These are phyloP conservation scores for Cheilosia pagana DNA, from an alignment of 2,888 invertebrate genomes.

Conservation along the genomic window DNA sequence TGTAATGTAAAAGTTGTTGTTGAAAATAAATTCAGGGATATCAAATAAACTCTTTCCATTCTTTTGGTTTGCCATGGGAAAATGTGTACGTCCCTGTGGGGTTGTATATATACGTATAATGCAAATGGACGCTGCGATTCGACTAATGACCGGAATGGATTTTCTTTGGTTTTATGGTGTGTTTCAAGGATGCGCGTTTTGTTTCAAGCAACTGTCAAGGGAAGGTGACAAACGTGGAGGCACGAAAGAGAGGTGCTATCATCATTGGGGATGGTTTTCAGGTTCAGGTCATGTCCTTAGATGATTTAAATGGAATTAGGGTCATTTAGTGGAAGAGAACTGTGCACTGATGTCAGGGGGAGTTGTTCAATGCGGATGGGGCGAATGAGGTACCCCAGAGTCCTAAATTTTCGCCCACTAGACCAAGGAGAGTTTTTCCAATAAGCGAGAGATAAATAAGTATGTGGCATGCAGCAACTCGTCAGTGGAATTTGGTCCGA, in stretches of 20 bases:
- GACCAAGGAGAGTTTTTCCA: too few relatives aligned
- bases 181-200: neutral
- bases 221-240: neutral
- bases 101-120: neutral
- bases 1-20: conserved; percentile 9
- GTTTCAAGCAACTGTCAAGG: neutral
- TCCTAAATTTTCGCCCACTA: too few relatives aligned
- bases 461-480: too few relatives aligned
- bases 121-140: conserved; percentile 1
- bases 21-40: conserved; percentile 13
- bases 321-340: too few relatives aligned
- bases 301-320: too few relatives aligned
- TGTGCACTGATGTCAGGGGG: too few relatives aligned
- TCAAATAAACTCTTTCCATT: neutral
- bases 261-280: neutral
- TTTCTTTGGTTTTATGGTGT: neutral
- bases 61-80: conserved; percentile 9
- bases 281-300: neutral
- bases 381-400: too few relatives aligned
- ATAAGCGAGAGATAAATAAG: too few relatives aligned
- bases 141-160: neutral
- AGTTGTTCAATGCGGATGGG: too few relatives aligned
- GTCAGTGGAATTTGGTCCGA: too few relatives aligned
- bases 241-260: neutral
- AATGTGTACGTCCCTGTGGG: neutral